Conservation (phyloP, 2,888 invertebrate species). For the Oegoconia quadripuncta region DNA sequence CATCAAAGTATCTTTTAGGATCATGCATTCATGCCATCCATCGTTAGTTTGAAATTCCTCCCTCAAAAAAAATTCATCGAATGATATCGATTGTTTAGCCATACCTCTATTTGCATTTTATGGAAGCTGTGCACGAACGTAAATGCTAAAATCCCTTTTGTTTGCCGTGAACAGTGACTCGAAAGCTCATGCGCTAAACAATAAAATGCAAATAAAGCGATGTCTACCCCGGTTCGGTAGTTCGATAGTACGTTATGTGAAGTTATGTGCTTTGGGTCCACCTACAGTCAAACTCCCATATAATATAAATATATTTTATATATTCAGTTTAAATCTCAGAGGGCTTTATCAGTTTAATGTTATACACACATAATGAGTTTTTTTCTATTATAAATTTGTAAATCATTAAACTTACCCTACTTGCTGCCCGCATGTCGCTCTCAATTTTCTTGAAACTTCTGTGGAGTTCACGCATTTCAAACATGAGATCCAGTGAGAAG, state of each 20-base stretch:
- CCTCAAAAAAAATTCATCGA: slow-evolving; percentile 41
- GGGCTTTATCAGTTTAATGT: too few relatives aligned
- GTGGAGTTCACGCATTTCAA: slow-evolving; percentile 87
- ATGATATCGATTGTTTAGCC: slow-evolving; percentile 40
- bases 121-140: slow-evolving; percentile 73
- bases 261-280: slow-evolving; percentile 1
- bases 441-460: slow-evolving; percentile 86
- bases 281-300: neutral
- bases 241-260: slow-evolving; percentile 36
- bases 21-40: slow-evolving; percentile 69
- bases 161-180: slow-evolving; percentile 60
- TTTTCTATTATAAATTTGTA: too few relatives aligned
- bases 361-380: too few relatives aligned
- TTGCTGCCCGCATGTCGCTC: slow-evolving; percentile 72
- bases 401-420: slow-evolving; percentile 53
- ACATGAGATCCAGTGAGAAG: slow-evolving; percentile 89
- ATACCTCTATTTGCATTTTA: slow-evolving; percentile 76
- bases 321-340: too few relatives aligned
- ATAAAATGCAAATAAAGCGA: slow-evolving; percentile 79
- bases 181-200: slow-evolving; percentile 74
- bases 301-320: too few relatives aligned
- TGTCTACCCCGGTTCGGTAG: slow-evolving; percentile 48
- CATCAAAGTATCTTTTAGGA: slow-evolving; percentile 63
- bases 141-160: slow-evolving; percentile 46
- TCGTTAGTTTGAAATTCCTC: slow-evolving; percentile 46